phyloP scores from a whole-genome alignment of 2,888 invertebrate genomes.

The Rhingia rostrata region DNA sequence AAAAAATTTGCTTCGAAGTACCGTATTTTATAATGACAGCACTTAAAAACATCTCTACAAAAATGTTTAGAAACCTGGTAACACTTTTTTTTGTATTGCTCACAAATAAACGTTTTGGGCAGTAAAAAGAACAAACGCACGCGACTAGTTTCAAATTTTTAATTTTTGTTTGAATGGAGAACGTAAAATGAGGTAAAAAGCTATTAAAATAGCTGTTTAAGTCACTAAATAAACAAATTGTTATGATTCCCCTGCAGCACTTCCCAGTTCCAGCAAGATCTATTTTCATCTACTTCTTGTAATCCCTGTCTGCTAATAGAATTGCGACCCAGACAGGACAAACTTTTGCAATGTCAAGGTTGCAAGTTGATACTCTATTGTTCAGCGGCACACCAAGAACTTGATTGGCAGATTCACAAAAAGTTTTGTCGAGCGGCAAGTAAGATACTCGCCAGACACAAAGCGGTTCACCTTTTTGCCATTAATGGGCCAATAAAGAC shows the following conservation, averaged over 20 bases:
- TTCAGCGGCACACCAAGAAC: constrained; percentile 86
- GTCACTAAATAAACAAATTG: background rate
- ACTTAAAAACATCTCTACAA: no score
- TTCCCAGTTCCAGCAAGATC: constrained; percentile 42
- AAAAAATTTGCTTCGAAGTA: no score
- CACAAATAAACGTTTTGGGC: no score
- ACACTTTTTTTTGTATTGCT: no score
- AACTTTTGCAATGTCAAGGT: constrained; percentile 83
- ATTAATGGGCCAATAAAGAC: constrained; percentile 73
- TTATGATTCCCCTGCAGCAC: no score
- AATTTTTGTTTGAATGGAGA: background rate
- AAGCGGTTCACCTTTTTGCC: constrained; percentile 76
- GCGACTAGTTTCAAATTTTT: background rate
- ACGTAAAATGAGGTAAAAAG: background rate
- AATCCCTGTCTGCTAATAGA: constrained; percentile 49
- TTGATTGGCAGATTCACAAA: constrained; percentile 87
- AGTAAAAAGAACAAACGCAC: no score
- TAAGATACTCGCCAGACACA: constrained; percentile 66
- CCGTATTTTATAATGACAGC: no score
- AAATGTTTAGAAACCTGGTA: no score
- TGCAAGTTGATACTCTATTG: constrained; percentile 87
- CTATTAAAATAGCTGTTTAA: constrained; percentile 2
- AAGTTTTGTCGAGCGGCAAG: constrained; percentile 83
- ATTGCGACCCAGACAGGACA: constrained; percentile 15
- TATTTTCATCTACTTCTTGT: constrained; percentile 51